Evolutionary conservation across 2,797 vertebrate species (phyloP), one percentile per base, ranked within the genome.

Genomic region (Furcifer pardalis): DNA sequence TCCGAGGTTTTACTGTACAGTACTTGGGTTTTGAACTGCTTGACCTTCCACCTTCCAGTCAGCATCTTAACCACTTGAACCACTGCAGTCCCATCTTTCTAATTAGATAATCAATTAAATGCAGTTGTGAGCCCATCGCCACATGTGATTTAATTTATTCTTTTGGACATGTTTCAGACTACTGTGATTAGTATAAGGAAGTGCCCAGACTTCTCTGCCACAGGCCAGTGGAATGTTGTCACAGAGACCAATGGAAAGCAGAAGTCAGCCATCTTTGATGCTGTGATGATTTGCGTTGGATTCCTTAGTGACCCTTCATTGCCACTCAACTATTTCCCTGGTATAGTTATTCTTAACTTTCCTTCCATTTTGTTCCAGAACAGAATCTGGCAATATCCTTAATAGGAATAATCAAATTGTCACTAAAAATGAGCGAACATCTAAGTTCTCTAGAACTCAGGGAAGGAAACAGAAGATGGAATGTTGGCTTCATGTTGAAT

Each of bases 211-310:
- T 99, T 98, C 72, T 87, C 94, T 83, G 91, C 79, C 69, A 97
- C 96, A 0, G 97, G 98, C 74, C 97, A 97, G 79, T 98, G 98
- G 98, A 95, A 97, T 0, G 95, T 99, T 68, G 95, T 97, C 90
- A 98, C 93, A 0, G 94, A 97, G 86, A 90, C 75, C 0, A 94
- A 91, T 1, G 94, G 96, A n/a, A 97, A 97, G 52, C 96, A 94
- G 87, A 93, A 94, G 21, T 93, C 74, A 0, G 89, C 95, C 0
- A 1, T 97, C 83, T 99, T 98, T 85, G 97, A 98, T 76, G 97
- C 95, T 0, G 92, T 98, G 65, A 94, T 98, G 92, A 96, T 98
- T 89, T 98, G 98, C 95, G 96, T 94, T 0, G 97, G 98, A 68
- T 96, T 89, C 21, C 96, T 96, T 85, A 96, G 94, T 0, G 69